Evolutionary conservation across 2,888 invertebrate genomes (phyloP), one percentile per base, ranked within the genome.

Genomic region (Drosophila prolongata): DNA sequence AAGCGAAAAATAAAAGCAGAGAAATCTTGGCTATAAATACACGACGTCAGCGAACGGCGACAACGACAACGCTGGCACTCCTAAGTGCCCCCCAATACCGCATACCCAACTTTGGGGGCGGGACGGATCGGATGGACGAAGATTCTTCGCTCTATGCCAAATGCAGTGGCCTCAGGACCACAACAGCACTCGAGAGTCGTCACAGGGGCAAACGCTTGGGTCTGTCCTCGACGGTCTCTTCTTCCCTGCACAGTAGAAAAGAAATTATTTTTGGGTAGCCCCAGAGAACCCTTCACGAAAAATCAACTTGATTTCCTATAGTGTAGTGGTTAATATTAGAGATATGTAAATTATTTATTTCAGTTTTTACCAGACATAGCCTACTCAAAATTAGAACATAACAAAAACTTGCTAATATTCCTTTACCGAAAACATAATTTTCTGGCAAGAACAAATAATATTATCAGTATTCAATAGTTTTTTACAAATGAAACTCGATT

Each of bases 1-100:
- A 27, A 38, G 44, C 35, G 37, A 47, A 40, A 67, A 56, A 40
- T 69, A 68, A 50, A 42, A 53, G 44, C 43, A 34, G 40, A 53
- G 40, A 53, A 53, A 34, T 66, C 67, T 38, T 16, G 46, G 77
- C 77, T 87, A 87, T 84, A 82, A 77, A 87, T 87, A 82, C 76
- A 71, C 76, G 76, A 71, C 78, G 67, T 72, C 84, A 67, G 69
- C 75, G 75, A 64, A 69, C 47, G 78, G 58, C 78, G 55, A 66
- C 69, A 55, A 70, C 52, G 70, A 58, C 77, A 30, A 16, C 47
- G 47, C 30, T 65, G 82, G 58, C 74, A 75, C 75, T 75, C 34
- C 64, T 78, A 79, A 68, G 74, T 75, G 75, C 75, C 68, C 24
- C 34, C 44, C 27, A 27, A 49, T 34, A 16, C 30, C 38, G 46